Evolutionary conservation across 2,113 vertebrate species (phyloP).

Genomic region (Mesoclemmys tuberculata): DNA sequence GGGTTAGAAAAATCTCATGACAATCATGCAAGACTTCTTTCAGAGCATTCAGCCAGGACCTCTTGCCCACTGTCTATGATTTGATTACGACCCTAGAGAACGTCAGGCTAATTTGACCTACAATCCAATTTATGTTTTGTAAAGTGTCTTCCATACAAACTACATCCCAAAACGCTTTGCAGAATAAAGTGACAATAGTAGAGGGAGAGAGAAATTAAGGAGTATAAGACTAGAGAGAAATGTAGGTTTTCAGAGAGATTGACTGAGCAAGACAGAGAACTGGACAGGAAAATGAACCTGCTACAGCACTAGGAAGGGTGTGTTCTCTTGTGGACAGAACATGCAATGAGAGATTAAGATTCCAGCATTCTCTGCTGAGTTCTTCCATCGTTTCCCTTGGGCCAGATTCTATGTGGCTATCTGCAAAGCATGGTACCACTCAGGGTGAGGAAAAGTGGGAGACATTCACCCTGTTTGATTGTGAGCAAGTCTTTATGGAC

Average conservation of each 20-base stretch:
- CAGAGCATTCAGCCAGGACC: not conserved
- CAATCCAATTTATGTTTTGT: not conserved
- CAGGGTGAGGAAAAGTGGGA: not conserved
- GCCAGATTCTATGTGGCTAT: not conserved
- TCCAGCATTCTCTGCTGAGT: not conserved
- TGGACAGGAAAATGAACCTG: not conserved
- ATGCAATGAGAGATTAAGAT: rapidly evolving
- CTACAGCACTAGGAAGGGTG: rapidly evolving
- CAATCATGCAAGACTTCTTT: not conserved
- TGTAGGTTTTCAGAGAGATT: not conserved
- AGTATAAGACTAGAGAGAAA: not conserved
- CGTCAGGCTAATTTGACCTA: not conserved
- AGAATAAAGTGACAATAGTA: not conserved
- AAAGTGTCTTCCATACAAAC: not conserved
- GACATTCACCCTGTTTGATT: rapidly evolving
- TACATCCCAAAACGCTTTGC: not conserved
- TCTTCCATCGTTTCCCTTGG: not conserved
- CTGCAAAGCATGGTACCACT: not conserved
- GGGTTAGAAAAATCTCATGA: not conserved
- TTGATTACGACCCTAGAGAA: not conserved
- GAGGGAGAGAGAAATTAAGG: not conserved
- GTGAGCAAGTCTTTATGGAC: rapidly evolving
- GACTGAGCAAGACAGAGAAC: not conserved
- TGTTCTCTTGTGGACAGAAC: not conserved
- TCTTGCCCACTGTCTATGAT: not conserved